Evolutionary conservation across 2,797 vertebrate species (phyloP).

Genomic region (Sebastes hubbsi): DNA sequence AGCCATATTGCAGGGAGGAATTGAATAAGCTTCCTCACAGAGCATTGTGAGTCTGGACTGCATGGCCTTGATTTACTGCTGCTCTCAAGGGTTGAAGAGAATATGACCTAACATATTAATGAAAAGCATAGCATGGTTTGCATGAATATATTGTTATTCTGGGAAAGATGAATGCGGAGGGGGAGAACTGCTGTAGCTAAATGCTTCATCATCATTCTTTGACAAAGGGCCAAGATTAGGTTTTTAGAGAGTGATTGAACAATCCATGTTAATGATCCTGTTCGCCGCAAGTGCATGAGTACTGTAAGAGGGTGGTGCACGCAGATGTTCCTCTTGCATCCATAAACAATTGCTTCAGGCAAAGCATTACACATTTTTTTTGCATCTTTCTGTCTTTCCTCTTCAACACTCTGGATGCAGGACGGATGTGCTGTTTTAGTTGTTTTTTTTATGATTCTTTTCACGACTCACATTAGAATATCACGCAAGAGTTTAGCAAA

Average conservation of each 20-base stretch:
- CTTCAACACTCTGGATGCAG: not conserved
- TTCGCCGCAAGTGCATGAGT: slow-evolving; percentile 39
- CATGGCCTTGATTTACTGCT: slow-evolving; percentile 22
- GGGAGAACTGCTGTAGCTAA: slow-evolving; percentile 4
- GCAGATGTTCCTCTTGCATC: slow-evolving; percentile 59
- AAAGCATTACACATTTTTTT: slow-evolving; percentile 25
- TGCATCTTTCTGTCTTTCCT: slow-evolving; percentile 12
- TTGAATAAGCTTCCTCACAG: slow-evolving; percentile 24
- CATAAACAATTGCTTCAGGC: slow-evolving; percentile 60
- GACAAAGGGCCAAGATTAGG: slow-evolving; percentile 52
- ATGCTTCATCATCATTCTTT: slow-evolving; percentile 57
- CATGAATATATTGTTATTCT: slow-evolving; percentile 39
- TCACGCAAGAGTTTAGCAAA: not conserved
- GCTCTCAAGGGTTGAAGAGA: slow-evolving; percentile 19
- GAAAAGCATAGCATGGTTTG: slow-evolving; percentile 30
- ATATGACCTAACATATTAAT: slow-evolving; percentile 42
- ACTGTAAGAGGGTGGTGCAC: slow-evolving; percentile 34
- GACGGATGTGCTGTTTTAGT: slow-evolving; percentile 3
- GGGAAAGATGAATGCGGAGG: slow-evolving; percentile 16
- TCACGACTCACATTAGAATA: not conserved
- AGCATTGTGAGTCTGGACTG: slow-evolving; percentile 2
- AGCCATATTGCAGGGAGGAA: slow-evolving; percentile 13
- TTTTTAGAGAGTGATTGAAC: slow-evolving; percentile 39
- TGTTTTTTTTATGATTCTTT: not conserved
- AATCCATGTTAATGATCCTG: slow-evolving; percentile 61